Evolutionary conservation across 2,797 vertebrate species (phyloP).

Genomic region (Cygnus olor): DNA sequence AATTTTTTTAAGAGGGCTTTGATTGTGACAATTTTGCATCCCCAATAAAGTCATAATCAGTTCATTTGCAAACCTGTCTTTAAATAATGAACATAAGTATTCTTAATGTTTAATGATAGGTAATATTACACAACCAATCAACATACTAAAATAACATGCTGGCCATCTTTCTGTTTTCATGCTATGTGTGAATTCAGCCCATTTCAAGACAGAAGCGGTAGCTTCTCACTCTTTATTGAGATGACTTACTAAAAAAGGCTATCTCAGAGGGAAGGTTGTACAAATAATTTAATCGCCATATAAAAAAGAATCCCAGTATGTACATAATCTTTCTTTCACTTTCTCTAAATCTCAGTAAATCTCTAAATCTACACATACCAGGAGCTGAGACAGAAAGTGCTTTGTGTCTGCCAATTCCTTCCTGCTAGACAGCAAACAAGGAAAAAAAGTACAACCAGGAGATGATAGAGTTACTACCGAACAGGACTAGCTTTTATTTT

Average conservation of each 20-base stretch:
- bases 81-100: neutral
- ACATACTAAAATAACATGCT: neutral
- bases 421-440: conserved; percentile 10
- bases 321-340: neutral
- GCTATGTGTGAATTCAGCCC: neutral
- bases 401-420: conserved; percentile 20
- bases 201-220: neutral
- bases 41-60: neutral
- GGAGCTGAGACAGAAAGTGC: neutral
- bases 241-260: neutral
- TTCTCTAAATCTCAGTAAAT: neutral
- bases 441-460: neutral
- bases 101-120: neutral
- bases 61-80: neutral
- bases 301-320: neutral
- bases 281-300: neutral
- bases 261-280: neutral
- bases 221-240: neutral
- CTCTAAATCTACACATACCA: neutral
- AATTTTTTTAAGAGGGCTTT: neutral
- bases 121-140: neutral
- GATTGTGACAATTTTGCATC: neutral
- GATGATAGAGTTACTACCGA: neutral
- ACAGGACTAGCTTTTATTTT: neutral
- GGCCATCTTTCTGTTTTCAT: neutral